Base-by-base conservation (phyloP, 2,888 invertebrate species). In the Patella ulyssiponensis region DNA sequence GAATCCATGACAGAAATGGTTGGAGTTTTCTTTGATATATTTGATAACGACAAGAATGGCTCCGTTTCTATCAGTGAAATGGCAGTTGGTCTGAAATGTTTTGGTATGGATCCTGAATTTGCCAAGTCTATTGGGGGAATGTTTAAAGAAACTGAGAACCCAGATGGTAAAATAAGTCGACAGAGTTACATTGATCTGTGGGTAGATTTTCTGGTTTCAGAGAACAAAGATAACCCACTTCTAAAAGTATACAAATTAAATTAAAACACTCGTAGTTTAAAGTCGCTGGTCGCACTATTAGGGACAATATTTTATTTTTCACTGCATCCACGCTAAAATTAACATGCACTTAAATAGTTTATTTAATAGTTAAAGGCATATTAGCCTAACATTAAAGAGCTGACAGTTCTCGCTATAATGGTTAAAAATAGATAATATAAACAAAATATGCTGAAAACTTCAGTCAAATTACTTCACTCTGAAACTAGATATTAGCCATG, bases 121-220 rank as follows among this genome's bases (percentile, higher is more conserved):
- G 81, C 85, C 4, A 73, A 80, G n/a, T 77, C 85, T 69, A 89
- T 90, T 80, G 51, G 75, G 12, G 87, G 83, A 20, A 82, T 90
- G 78, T 88, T 88, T 77, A 81, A 20, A 20, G 64, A 64, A 12
- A 23, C 20, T 3, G 64, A 79, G 1, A 82, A 85, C 75, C 78
- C 84, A 51, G 85, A 84, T 51, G 88, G 87, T 1, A 82, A 81
- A 69, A 78, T 90, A 53, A 85, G 86, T 74, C 80, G 82, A 33
- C 80, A 86, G 15, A 87, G 86, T 53, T 90, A 89, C 79, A 79
- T 86, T 1, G 81, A 77, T 0, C 86, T 87, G 51, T 89, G 90
- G 84, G 77, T 87, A 7, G 85, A 88, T 52, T 89, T 87, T 78
- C 86, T 90, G 83, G 79, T 84, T 9, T 86, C 84, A 23, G 79